Percentiles rank a stretch among this genome's conserved stretches.
Conservation (phyloP, 2,888 invertebrate species). For the Rhogogaster chlorosoma region DNA sequence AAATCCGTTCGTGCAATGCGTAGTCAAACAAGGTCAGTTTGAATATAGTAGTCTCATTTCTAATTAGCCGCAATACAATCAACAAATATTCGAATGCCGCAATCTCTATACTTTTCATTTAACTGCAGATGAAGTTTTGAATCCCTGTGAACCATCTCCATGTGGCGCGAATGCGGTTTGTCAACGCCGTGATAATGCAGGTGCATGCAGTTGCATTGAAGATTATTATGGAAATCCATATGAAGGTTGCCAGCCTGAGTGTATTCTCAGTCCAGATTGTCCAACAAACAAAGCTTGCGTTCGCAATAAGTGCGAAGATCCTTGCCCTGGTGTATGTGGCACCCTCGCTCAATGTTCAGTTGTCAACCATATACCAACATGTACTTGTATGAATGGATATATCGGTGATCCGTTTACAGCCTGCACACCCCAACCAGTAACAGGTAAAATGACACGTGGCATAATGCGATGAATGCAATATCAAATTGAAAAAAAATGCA, state of each 20-base stretch:
- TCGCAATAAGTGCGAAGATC: constrained; percentile 91
- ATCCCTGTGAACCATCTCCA: constrained; percentile 92
- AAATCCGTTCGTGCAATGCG: constrained; percentile 90
- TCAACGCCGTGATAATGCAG: constrained; percentile 87
- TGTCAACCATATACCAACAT: constrained; percentile 92
- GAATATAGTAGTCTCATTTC: background rate
- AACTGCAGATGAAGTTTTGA: constrained; percentile 80
- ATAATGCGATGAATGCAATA: constrained; percentile 57
- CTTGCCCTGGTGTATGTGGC: constrained; percentile 93
- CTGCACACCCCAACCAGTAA: constrained; percentile 77
- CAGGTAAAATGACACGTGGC: constrained; percentile 56
- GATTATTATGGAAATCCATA: constrained; percentile 93
- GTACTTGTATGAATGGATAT: constrained; percentile 87
- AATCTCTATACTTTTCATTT: constrained; percentile 50
- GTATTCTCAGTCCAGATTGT: constrained; percentile 92
- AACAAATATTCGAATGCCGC: background rate
- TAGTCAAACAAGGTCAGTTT: constrained; percentile 80
- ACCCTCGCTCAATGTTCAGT: constrained; percentile 90
- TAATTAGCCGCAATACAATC: background rate
- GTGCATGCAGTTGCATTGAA: constrained; percentile 89
- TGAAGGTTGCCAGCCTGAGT: constrained; percentile 92
- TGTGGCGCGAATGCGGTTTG: constrained; percentile 93
- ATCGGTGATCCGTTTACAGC: constrained; percentile 87
- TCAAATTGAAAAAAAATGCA: constrained; percentile 65
- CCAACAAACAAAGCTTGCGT: constrained; percentile 90